Conservation (phyloP, 2,797 vertebrate species). For the Atherinosoma microstoma region DNA sequence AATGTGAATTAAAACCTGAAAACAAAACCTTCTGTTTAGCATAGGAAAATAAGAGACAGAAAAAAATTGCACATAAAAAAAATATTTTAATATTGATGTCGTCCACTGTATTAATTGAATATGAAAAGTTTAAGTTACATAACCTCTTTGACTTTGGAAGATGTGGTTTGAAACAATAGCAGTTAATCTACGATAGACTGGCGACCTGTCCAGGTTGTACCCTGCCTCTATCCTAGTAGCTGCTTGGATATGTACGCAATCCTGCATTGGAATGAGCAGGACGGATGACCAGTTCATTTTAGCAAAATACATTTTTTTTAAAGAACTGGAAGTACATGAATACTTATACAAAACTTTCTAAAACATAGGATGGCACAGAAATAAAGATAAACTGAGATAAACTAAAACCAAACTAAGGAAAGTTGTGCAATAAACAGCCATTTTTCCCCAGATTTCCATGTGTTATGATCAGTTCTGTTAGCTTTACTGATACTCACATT, state of each 20-base stretch:
- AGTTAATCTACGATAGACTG: not conserved
- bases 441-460: not conserved
- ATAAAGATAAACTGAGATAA: no score
- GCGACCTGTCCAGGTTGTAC: no score
- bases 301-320: constrained; percentile 13
- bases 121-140: constrained; percentile 45
- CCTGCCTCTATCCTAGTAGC: no score
- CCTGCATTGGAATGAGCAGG: no score
- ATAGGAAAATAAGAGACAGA: not conserved
- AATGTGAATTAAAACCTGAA: not conserved
- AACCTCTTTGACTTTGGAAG: constrained; percentile 5
- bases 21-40: not conserved
- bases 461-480: not conserved
- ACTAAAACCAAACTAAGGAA: not conserved
- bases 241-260: no score
- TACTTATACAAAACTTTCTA: constrained; percentile 1
- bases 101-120: constrained; percentile 22
- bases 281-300: not conserved
- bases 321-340: not conserved
- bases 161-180: constrained; percentile 39
- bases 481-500: not conserved
- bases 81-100: constrained; percentile 41
- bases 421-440: not conserved
- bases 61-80: not conserved
- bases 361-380: constrained; percentile 3